These are phyloP conservation scores for Drosophila ficusphila DNA, from an alignment of 1,140 invertebrate species.

Conservation along the genomic window DNA sequence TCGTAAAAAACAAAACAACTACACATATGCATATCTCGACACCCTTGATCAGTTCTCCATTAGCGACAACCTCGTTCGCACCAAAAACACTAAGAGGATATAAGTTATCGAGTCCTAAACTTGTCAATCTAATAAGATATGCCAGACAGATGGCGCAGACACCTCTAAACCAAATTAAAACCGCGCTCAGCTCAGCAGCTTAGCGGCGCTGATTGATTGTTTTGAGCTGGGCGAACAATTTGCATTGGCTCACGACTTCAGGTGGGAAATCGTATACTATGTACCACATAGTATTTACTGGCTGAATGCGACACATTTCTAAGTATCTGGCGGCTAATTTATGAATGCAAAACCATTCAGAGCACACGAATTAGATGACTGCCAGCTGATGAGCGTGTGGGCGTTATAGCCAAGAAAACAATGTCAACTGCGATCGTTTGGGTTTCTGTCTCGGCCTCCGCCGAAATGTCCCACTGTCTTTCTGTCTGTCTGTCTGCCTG, in stretches of 20 bases:
- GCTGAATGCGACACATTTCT: constrained; percentile 56
- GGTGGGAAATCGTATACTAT: constrained; percentile 10
- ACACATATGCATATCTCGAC: not conserved
- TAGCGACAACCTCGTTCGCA: constrained; percentile 52
- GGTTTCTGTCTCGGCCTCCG: constrained; percentile 20
- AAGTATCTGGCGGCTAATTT: constrained; percentile 68
- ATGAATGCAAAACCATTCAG: constrained; percentile 79
- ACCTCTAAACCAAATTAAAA: constrained; percentile 72
- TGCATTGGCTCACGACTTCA: constrained; percentile 73
- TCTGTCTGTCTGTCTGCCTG: constrained; percentile 24
- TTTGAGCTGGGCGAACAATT: constrained; percentile 50
- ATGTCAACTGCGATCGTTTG: constrained; percentile 57
- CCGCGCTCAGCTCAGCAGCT: constrained; percentile 45
- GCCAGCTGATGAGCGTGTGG: constrained; percentile 41
- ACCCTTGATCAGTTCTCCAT: constrained; percentile 20
- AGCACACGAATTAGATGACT: constrained; percentile 74
- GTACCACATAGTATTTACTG: not conserved
- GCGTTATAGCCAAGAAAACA: constrained; percentile 49
- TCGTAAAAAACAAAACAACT: not conserved
- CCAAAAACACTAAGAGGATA: constrained; percentile 21
- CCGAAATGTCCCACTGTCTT: constrained; percentile 18
- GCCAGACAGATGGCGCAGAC: constrained; percentile 60
- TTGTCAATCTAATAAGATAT: constrained; percentile 77
- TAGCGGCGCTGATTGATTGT: constrained; percentile 70
- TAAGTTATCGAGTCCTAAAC: constrained; percentile 51